Conservation (phyloP, 2,888 invertebrate species). For the Cristatella mucedo region DNA sequence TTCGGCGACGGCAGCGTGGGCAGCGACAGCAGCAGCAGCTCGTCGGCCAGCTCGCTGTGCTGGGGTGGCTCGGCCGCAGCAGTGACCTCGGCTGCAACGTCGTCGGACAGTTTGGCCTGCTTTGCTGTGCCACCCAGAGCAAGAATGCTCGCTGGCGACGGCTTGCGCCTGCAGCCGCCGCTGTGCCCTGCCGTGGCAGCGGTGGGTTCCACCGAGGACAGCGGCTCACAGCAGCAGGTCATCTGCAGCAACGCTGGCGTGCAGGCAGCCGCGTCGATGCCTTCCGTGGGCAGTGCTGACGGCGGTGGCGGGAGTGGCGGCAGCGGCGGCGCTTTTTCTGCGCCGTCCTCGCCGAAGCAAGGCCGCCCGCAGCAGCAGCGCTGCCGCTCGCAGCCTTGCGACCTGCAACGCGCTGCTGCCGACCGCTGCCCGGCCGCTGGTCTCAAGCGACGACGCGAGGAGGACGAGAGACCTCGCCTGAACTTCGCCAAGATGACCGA, state of each 20-base stretch:
- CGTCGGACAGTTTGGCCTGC: too few species aligned
- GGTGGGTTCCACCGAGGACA: too few species aligned
- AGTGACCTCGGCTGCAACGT: too few species aligned
- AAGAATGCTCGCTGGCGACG: too few species aligned
- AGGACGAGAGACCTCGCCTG: slow-evolving; percentile 25
- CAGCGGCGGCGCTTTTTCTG: too few species aligned
- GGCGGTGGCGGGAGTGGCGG: too few species aligned
- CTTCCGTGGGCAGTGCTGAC: slow-evolving; percentile 14
- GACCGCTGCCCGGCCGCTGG: slow-evolving; percentile 26
- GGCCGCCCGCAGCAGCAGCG: slow-evolving; percentile 19
- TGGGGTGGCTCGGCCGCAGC: too few species aligned
- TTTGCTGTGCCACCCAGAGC: too few species aligned
- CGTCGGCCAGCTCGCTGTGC: too few species aligned
- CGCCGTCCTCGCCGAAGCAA: slow-evolving; percentile 15
- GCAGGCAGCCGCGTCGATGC: slow-evolving; percentile 3
- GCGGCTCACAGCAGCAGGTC: not conserved
- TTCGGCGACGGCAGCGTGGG: slow-evolving; percentile 21
- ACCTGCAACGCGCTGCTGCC: slow-evolving; percentile 28
- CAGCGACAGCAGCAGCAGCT: slow-evolving; percentile 16
- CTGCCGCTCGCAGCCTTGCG: slow-evolving; percentile 33
- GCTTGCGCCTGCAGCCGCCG: too few species aligned
- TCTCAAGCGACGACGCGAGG: slow-evolving; percentile 23
- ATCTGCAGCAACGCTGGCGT: not conserved
- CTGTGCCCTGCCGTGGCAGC: too few species aligned
- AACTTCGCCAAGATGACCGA: slow-evolving; percentile 35